Base-by-base conservation (phyloP, 2,888 invertebrate species). In the Lasioglossum morio region DNA sequence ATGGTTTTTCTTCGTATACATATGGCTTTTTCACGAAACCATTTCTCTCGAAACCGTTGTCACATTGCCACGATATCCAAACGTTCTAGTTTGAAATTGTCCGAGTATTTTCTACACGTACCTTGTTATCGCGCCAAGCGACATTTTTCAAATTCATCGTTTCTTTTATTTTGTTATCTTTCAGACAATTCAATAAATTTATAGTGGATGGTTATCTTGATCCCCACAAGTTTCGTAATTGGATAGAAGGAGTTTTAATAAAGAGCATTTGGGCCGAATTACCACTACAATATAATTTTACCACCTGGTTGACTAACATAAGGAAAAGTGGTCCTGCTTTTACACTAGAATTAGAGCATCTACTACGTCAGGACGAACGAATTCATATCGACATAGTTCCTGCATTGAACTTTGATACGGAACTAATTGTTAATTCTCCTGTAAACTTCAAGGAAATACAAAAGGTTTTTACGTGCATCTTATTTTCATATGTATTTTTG, bases 381-480 rank as follows among this genome's bases (percentile, higher is more conserved):
- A 93, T 97, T 84, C 95, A 95, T 79, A 95, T 96, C 0, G 96
- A 96, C 88, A 90, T 96, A 72, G 96, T 96, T 60, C 96, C 96
- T 0, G 76, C 74, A 12, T 37, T 90, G 40, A 16, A n/a, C 40
- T 90, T 87, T 14, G 0, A 70, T 1, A 72, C 27, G 63, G 4
- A 1, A 46, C 0, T 0, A 1, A 48, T 72, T 66, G 0, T 14
- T n/a, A 5, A 12, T 43, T 72, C 27, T 63, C 14, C 46, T n/a
- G 0, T 60, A 40, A 53, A 63, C 7, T 63, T 78, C 10, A 0
- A 48, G 34, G 0, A 4, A 30, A 14, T 84, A 46, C 0, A 37
- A 27, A 0, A 14, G 4, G 84, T 84, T 70, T 30, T 60, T 14
- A 69, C 10, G 46, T 84, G 14, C 16, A 34, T 23, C 8, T 7